phyloP scores from a whole-genome alignment of 2,113 vertebrate genomes.

The Cavia porcellus region DNA sequence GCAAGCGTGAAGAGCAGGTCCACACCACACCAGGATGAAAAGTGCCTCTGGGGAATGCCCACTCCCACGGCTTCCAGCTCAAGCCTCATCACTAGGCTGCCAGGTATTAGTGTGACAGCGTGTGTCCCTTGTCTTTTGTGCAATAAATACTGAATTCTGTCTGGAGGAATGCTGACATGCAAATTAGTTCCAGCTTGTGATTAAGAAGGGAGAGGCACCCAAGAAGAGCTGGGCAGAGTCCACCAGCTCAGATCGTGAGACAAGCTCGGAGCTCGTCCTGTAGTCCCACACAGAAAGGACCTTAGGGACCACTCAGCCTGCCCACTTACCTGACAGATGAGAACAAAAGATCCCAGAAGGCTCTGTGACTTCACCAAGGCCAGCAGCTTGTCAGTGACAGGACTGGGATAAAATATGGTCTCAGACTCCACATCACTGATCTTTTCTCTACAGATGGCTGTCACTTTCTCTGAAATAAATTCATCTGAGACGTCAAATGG shows the following conservation, averaged over 20 bases:
- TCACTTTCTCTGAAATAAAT: neutral
- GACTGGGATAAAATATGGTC: neutral
- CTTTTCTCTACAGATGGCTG: neutral
- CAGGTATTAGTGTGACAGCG: neutral
- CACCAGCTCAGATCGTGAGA: neutral
- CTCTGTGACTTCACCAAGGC: neutral
- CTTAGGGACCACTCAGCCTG: neutral
- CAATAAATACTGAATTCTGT: neutral
- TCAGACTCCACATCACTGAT: neutral
- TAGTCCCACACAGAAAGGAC: neutral
- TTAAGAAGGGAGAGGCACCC: neutral
- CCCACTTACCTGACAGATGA: neutral
- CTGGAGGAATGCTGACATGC: neutral
- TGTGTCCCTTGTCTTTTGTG: neutral
- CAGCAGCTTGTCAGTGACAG: neutral
- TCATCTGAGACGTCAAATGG: neutral
- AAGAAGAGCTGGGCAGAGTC: neutral
- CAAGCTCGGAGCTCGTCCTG: neutral
- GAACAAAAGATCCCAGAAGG: neutral
- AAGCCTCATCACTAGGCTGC: neutral
- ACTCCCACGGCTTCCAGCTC: neutral
- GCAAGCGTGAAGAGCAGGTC: neutral
- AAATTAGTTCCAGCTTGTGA: neutral
- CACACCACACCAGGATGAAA: neutral
- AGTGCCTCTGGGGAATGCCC: fast-evolving